Conservation (phyloP, 2,888 invertebrate species). For the Tridacna crocea region DNA sequence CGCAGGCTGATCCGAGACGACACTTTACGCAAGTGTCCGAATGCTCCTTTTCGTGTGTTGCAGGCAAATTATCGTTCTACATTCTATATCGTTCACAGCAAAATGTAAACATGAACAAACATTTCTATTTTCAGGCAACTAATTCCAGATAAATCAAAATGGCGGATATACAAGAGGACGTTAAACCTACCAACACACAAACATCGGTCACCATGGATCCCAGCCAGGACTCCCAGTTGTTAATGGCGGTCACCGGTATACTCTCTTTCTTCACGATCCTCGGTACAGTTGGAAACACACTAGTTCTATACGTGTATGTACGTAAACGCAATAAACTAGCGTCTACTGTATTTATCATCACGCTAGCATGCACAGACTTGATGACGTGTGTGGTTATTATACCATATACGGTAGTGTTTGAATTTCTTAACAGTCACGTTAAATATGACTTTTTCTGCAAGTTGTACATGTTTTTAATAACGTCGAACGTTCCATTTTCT, state of each 20-base stretch:
- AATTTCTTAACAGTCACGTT: slow-evolving; percentile 69
- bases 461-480: slow-evolving; percentile 80
- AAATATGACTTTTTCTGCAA: slow-evolving; percentile 77
- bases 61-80: too few species aligned
- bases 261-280: slow-evolving; percentile 71
- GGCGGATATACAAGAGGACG: background rate
- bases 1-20: too few species aligned
- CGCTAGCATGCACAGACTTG: slow-evolving; percentile 77
- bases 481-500: slow-evolving; percentile 80
- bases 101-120: too few species aligned
- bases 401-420: slow-evolving; percentile 76
- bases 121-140: background rate
- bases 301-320: slow-evolving; percentile 79
- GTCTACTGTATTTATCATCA: slow-evolving; percentile 78
- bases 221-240: slow-evolving; percentile 16
- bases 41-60: too few species aligned
- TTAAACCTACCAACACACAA: slow-evolving; percentile 34
- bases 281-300: slow-evolving; percentile 76
- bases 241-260: slow-evolving; percentile 66
- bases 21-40: too few species aligned
- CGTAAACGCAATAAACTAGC: slow-evolving; percentile 72
- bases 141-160: background rate
- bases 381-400: slow-evolving; percentile 75
- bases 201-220: slow-evolving; percentile 12
- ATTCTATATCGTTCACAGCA: too few species aligned